phyloP scores from a whole-genome alignment of 2,888 invertebrate species.

The Pseudococcus viburni region DNA sequence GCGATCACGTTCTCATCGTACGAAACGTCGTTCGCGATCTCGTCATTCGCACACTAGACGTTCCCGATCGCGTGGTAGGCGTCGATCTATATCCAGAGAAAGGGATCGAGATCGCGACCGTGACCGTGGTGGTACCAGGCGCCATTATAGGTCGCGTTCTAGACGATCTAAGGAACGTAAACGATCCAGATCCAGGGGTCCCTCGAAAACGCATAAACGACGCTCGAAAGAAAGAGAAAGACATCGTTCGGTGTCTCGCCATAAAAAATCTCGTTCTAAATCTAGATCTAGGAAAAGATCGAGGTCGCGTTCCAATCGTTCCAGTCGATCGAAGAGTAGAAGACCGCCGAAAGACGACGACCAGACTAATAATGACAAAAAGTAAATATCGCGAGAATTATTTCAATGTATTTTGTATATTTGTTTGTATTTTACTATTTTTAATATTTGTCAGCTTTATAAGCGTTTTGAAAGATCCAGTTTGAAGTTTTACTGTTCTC shows the following conservation, averaged over 20 bases:
- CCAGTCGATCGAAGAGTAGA: conserved; percentile 61
- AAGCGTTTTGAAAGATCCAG: background rate
- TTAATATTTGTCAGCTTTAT: background rate
- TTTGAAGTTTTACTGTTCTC: conserved; percentile 28
- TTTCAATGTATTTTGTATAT: conserved; percentile 34
- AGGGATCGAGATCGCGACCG: conserved; percentile 38
- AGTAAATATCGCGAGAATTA: conserved; percentile 4
- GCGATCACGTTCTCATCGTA: conserved; percentile 74
- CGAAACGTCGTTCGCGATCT: conserved; percentile 69
- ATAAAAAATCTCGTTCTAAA: conserved; percentile 64
- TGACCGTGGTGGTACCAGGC: conserved; percentile 15
- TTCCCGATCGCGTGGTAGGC: conserved; percentile 58
- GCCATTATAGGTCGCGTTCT: conserved; percentile 48
- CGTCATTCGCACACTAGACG: conserved; percentile 64
- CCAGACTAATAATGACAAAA: conserved; percentile 4
- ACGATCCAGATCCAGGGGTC: conserved; percentile 57
- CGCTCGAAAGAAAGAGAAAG: conserved; percentile 52
- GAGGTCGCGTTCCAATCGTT: conserved; percentile 68
- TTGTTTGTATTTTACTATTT: conserved; percentile 24
- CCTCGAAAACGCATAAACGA: conserved; percentile 58
- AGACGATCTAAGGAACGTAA: conserved; percentile 60
- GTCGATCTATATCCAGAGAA: conserved; percentile 63
- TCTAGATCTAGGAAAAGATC: conserved; percentile 69
- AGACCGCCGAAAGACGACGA: conserved; percentile 58
- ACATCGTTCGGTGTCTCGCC: conserved; percentile 53